Evolutionary conservation across 2,113 vertebrate species (phyloP), one percentile per base, ranked within the genome.

Genomic region (Sinocyclocheilus maitianheensis): DNA sequence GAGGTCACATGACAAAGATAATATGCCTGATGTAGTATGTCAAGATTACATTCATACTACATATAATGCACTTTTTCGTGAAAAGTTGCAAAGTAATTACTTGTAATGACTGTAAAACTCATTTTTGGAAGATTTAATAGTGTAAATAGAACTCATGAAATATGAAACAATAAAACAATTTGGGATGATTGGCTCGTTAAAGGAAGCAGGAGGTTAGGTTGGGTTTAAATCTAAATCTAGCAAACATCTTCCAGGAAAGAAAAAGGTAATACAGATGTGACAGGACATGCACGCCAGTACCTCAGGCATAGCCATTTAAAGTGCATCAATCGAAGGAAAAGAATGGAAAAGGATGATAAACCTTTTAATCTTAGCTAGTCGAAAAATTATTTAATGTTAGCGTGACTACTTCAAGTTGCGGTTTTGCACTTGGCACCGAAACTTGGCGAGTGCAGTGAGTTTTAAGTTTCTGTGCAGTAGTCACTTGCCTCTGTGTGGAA

Each of bases 401-500:
- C 74, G 72, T 83, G 78, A 81, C 34, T 71, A 51, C 34, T 51
- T 34, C 22, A 77, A 82, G 30, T 43, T 20, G 37, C 62, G 62
- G 48, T 51, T 63, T 62, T 76, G 55, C 4, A 0, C 14, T 40
- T 16, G 65, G 71, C 62, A 79, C 85, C 37, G 37, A 83, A 86
- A 58, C n/a, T 53, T 83, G 77, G 81, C 53, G 55, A 84, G 74
- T 83, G n/a, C 84, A 30, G n/a, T 43, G 37, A 6, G 72, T 74
- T 53, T 90, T 51, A 37, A 9, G 58, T 74, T 53, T 90, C 82
- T 84, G 60, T 69, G 80, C 84, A 62, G 26, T 81, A 81, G 82
- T 63, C 55, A 83, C 62, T 67, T 87, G 74, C 60, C 77, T 60
- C 77, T 55, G 51, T 58, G 77, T 87, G 90, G 89, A 88, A 88